A percentile compares a stretch with the other conserved stretches of the same genome.
Evolutionary conservation across 1,140 invertebrate genomes (phyloP).

Genomic region (Drosophila persimilis): DNA sequence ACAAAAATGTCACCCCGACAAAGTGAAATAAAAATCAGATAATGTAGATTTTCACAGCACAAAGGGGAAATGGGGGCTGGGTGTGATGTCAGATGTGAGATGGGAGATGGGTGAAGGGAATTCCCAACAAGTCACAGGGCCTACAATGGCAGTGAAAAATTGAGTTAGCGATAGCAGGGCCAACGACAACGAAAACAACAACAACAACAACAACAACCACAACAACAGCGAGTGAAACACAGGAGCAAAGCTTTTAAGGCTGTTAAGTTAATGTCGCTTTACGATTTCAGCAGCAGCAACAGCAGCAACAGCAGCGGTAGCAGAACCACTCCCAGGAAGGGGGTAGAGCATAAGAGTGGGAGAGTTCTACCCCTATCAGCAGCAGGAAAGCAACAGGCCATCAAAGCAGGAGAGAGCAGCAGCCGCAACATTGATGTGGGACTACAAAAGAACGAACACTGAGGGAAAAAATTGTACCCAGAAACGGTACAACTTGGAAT

Average conservation of each 20-base stretch:
- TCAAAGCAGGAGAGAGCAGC: too few relatives aligned
- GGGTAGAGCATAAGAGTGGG: background rate
- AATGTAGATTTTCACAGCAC: slow-evolving; percentile 61
- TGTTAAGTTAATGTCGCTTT: slow-evolving; percentile 64
- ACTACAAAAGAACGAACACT: too few relatives aligned
- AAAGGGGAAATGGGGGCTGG: background rate
- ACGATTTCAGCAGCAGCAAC: slow-evolving; percentile 17
- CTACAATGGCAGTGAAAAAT: slow-evolving; percentile 71
- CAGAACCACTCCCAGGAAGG: background rate
- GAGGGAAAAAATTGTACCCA: too few relatives aligned
- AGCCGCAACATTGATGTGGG: too few relatives aligned
- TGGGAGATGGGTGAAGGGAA: slow-evolving; percentile 10
- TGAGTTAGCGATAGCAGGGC: slow-evolving; percentile 65
- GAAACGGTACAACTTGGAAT: too few relatives aligned
- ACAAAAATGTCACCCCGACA: slow-evolving; percentile 61
- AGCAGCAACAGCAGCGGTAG: background rate
- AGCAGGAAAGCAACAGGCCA: too few relatives aligned
- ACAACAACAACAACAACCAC: background rate
- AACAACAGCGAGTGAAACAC: slow-evolving; percentile 1
- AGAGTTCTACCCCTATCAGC: too few relatives aligned
- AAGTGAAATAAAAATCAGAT: slow-evolving; percentile 68
- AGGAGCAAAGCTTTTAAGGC: slow-evolving; percentile 72
- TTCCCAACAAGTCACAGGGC: slow-evolving; percentile 24
- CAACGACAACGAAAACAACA: background rate
- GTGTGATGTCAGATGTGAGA: background rate